phyloP scores from a whole-genome alignment of 1,140 invertebrate species.

The Neodiprion fabricii region DNA sequence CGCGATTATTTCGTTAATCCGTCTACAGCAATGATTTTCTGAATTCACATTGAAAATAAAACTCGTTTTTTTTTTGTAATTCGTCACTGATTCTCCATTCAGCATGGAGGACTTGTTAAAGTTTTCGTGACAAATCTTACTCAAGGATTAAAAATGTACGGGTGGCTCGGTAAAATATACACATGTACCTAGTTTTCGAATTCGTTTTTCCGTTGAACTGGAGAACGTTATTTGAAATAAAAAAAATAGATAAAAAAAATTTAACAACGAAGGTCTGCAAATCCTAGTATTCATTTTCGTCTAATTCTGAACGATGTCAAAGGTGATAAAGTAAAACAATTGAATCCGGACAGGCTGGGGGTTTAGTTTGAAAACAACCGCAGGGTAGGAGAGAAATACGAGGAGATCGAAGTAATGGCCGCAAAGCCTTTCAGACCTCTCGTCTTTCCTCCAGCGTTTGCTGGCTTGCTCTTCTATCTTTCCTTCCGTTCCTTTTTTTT shows the following conservation, averaged over 20 bases:
- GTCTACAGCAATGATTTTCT: too few species aligned
- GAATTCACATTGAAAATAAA: too few species aligned
- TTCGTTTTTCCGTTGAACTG: not conserved
- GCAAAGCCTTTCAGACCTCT: conserved; percentile 3
- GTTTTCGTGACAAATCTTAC: not conserved
- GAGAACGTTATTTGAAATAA: too few species aligned
- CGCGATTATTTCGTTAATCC: too few species aligned
- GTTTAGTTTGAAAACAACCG: conserved; percentile 1
- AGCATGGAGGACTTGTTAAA: too few species aligned
- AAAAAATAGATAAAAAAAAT: not conserved
- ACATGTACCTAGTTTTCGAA: not conserved
- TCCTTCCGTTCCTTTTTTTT: not conserved
- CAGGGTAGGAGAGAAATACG: not conserved
- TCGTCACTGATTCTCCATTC: too few species aligned
- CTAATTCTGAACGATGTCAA: not conserved
- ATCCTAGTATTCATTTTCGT: not conserved
- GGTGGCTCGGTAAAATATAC: not conserved
- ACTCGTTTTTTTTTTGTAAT: too few species aligned
- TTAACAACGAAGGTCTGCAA: not conserved
- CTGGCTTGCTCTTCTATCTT: not conserved
- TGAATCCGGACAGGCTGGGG: not conserved
- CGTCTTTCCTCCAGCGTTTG: not conserved
- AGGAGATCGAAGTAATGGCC: conserved; percentile 7
- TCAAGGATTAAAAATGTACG: not conserved
- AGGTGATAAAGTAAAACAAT: conserved; percentile 2